These are phyloP conservation scores for Vidua macroura DNA, from an alignment of 2,113 vertebrate species.

Conservation along the genomic window DNA sequence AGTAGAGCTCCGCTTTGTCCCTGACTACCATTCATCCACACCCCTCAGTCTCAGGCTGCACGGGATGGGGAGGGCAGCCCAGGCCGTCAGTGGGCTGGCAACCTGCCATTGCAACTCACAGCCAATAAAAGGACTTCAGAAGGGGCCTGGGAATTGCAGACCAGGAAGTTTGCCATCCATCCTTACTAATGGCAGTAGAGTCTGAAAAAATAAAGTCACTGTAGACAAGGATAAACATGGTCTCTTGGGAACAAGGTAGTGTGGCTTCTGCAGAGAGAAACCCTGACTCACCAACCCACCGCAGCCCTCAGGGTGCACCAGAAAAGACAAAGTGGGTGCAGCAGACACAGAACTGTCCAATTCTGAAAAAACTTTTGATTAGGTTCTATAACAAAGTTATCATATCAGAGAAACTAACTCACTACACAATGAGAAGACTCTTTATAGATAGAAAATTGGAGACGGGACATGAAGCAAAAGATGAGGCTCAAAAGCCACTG, in stretches of 20 bases:
- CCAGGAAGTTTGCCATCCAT: not conserved
- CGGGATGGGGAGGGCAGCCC: fast-evolving
- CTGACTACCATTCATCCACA: not conserved
- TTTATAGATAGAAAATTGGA: not conserved
- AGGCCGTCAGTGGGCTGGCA: not conserved
- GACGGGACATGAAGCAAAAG: not conserved
- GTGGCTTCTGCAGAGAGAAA: not conserved
- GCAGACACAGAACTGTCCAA: not conserved
- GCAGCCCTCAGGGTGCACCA: not conserved
- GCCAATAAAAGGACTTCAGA: not conserved
- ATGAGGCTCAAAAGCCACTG: not conserved
- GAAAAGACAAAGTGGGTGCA: not conserved
- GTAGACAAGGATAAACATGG: not conserved
- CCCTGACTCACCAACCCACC: not conserved
- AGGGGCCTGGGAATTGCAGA: not conserved
- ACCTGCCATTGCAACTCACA: not conserved
- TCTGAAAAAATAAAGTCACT: not conserved
- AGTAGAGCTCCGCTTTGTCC: not conserved
- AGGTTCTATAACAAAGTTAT: not conserved
- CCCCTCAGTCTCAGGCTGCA: not conserved
- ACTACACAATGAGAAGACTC: not conserved
- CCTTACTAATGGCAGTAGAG: not conserved
- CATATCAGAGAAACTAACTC: not conserved
- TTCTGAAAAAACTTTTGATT: not conserved
- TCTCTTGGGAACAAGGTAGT: not conserved